Conservation (phyloP, 1,140 invertebrate species). For the Drosophila suzukii region DNA sequence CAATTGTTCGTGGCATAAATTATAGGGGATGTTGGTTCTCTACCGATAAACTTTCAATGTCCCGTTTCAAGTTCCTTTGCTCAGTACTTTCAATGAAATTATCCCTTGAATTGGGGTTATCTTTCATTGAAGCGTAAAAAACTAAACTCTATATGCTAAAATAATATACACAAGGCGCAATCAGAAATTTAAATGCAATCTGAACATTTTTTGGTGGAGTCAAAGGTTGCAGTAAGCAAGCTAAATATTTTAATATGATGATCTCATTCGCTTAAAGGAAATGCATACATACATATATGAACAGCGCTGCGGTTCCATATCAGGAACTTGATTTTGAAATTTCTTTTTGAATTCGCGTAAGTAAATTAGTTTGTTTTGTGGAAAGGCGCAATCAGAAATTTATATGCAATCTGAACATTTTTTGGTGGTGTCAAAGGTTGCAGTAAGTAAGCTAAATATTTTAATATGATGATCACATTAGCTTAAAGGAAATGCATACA, state of each 20-base stretch:
- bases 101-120: slow-evolving; percentile 36
- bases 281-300: background rate
- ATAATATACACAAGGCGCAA: background rate
- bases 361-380: too few species aligned
- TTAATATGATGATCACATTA: too few species aligned
- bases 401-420: background rate
- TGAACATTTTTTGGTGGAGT: background rate
- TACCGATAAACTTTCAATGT: slow-evolving; percentile 11
- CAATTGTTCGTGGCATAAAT: slow-evolving; percentile 30
- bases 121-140: background rate
- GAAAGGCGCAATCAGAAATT: too few species aligned
- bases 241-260: background rate
- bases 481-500: background rate
- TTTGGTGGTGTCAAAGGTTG: background rate
- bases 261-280: background rate
- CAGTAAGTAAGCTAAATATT: background rate
- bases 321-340: too few species aligned
- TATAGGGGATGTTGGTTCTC: slow-evolving; percentile 11
- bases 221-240: background rate
- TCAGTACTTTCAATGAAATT: slow-evolving; percentile 29
- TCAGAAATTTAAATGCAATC: background rate
- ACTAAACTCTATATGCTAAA: background rate
- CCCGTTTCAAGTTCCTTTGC: slow-evolving; percentile 20
- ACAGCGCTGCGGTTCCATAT: too few species aligned
- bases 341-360: too few species aligned